These are phyloP conservation scores for Centrocercus urophasianus DNA, from an alignment of 2,113 vertebrate genomes.

Conservation along the genomic window DNA sequence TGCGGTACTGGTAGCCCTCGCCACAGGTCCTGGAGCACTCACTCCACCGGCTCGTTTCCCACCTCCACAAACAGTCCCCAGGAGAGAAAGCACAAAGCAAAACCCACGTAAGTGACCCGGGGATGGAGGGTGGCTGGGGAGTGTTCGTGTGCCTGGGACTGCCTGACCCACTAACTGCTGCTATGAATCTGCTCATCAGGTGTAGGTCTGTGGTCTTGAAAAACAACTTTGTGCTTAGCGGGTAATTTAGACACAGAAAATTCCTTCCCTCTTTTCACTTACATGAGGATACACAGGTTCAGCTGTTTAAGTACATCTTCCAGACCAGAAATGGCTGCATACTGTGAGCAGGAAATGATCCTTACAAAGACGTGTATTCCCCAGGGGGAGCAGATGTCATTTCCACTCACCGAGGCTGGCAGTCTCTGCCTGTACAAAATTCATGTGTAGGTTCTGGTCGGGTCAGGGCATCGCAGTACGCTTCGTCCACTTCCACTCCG, in stretches of 20 bases:
- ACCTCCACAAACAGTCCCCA: constrained; percentile 64
- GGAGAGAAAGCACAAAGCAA: constrained; percentile 1
- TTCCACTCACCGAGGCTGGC: constrained; percentile 84
- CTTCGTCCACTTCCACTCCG: constrained; percentile 87
- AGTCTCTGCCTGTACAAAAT: constrained; percentile 89
- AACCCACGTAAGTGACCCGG: neutral
- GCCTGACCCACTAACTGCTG: neutral
- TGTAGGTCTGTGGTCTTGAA: neutral
- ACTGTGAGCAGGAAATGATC: neutral
- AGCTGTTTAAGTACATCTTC: neutral
- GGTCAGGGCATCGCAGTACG: constrained; percentile 85
- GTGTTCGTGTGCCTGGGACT: neutral
- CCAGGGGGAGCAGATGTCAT: neutral
- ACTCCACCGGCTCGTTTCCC: constrained; percentile 92
- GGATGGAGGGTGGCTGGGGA: rapidly evolving
- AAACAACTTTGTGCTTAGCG: neutral
- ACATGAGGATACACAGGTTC: neutral
- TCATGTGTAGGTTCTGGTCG: constrained; percentile 88
- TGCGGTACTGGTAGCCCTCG: constrained; percentile 87
- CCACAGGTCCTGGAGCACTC: constrained; percentile 89
- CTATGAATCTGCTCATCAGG: neutral
- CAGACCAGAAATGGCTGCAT: neutral
- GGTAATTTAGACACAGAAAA: neutral
- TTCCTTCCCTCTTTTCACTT: neutral
- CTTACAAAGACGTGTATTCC: neutral